Evolutionary conservation across 2,113 vertebrate species (phyloP).

Genomic region (Oryzias woworae): DNA sequence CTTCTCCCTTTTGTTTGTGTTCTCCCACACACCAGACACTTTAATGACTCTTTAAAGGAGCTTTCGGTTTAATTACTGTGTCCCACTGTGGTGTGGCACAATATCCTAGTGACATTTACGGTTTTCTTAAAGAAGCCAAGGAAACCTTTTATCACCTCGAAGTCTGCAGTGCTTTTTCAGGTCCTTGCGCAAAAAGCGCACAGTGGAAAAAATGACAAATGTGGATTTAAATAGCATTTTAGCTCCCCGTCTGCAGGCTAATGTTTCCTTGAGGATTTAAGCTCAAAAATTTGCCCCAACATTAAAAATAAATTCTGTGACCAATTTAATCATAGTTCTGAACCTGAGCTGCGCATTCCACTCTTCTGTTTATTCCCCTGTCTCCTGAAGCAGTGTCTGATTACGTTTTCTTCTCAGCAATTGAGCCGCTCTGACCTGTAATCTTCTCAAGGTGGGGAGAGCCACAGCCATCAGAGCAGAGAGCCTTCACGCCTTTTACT

Average conservation of each 20-base stretch:
- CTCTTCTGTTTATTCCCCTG: conserved; percentile 14
- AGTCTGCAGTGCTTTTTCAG: conserved; percentile 7
- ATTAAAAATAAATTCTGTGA: neutral
- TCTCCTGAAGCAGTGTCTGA: conserved; percentile 21
- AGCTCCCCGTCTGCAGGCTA: neutral
- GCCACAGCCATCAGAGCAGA: conserved; percentile 36
- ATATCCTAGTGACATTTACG: conserved; percentile 10
- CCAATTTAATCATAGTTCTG: neutral
- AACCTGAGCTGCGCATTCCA: conserved; percentile 8
- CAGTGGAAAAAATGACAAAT: conserved; percentile 25
- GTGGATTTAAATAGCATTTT: conserved; percentile 10
- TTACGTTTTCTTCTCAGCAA: conserved; percentile 29
- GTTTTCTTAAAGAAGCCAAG: conserved; percentile 6
- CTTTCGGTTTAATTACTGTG: conserved; percentile 8
- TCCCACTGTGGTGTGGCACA: neutral
- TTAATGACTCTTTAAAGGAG: conserved; percentile 37
- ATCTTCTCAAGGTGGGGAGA: conserved; percentile 56
- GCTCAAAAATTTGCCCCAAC: neutral
- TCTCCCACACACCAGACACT: conserved; percentile 32
- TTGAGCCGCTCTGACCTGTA: conserved; percentile 29
- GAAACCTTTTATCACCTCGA: neutral
- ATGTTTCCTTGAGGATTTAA: conserved; percentile 2
- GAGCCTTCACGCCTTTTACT: conserved; percentile 15
- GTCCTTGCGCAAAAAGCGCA: conserved; percentile 17
- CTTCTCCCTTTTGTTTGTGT: conserved; percentile 26